These are phyloP conservation scores for Sipha maydis DNA, from an alignment of 2,888 invertebrate species.

Conservation along the genomic window DNA sequence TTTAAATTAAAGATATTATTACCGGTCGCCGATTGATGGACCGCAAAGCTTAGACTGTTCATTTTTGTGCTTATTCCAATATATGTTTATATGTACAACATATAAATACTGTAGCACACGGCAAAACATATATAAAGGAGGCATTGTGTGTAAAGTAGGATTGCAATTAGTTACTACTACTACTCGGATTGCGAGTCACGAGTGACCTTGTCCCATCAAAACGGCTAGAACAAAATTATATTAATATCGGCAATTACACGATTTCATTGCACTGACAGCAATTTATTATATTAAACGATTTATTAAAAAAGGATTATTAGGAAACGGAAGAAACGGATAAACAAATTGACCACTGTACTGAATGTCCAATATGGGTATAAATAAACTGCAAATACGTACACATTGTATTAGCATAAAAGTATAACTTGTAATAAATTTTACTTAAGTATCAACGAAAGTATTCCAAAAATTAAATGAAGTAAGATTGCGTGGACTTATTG, in stretches of 20 bases:
- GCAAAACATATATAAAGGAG: background rate
- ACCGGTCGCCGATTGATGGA: slow-evolving; percentile 15
- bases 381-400: no score
- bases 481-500: background rate
- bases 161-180: slow-evolving; percentile 25
- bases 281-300: background rate
- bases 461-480: background rate
- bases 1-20: background rate
- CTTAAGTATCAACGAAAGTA: background rate
- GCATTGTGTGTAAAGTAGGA: slow-evolving; percentile 53
- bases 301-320: background rate
- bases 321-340: no score
- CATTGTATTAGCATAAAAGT: no score
- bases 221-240: slow-evolving; percentile 21
- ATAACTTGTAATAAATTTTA: no score
- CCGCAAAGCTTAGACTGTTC: slow-evolving; percentile 11
- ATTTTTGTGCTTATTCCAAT: slow-evolving; percentile 29
- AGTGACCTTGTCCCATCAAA: slow-evolving; percentile 32
- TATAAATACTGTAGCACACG: background rate
- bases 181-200: slow-evolving; percentile 42
- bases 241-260: slow-evolving; percentile 4
- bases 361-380: no score
- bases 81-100: background rate
- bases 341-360: no score
- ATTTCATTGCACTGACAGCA: background rate